A percentile compares a stretch with the other conserved stretches of the same genome.
These are phyloP conservation scores for Acrocyrtus sp. DNA, from an alignment of 2,888 invertebrate genomes.

Conservation along the genomic window DNA sequence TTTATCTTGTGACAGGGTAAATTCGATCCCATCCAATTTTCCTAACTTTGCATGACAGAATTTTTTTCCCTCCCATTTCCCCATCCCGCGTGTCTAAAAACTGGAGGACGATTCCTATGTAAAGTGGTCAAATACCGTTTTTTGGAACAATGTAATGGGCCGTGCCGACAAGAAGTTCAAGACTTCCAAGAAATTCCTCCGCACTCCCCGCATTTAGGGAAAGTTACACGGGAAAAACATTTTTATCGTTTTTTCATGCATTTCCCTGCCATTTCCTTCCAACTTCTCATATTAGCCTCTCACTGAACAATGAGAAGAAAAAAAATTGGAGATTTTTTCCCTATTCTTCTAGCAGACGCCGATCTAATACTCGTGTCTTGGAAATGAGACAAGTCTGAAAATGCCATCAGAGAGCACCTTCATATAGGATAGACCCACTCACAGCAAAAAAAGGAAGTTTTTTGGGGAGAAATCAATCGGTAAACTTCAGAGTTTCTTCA, in stretches of 20 bases:
- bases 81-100: no score
- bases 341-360: no score
- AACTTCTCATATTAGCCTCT: neutral
- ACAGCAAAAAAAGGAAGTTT: no score
- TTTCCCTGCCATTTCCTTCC: neutral
- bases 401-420: neutral
- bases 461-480: slow-evolving; percentile 31
- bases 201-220: neutral
- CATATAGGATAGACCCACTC: no score
- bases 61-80: no score
- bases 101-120: neutral
- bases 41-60: neutral
- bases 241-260: neutral
- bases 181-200: neutral
- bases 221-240: no score
- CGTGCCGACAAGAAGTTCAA: neutral
- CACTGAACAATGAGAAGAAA: no score
- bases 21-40: neutral
- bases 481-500: slow-evolving; percentile 31
- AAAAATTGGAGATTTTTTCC: no score
- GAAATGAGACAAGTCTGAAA: neutral
- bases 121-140: neutral
- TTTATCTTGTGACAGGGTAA: neutral
- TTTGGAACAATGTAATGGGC: neutral
- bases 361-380: neutral